A percentile compares a stretch with the other conserved stretches of the same genome.
Evolutionary conservation across 2,113 vertebrate genomes (phyloP).

Genomic region (Catharus fuscescens): DNA sequence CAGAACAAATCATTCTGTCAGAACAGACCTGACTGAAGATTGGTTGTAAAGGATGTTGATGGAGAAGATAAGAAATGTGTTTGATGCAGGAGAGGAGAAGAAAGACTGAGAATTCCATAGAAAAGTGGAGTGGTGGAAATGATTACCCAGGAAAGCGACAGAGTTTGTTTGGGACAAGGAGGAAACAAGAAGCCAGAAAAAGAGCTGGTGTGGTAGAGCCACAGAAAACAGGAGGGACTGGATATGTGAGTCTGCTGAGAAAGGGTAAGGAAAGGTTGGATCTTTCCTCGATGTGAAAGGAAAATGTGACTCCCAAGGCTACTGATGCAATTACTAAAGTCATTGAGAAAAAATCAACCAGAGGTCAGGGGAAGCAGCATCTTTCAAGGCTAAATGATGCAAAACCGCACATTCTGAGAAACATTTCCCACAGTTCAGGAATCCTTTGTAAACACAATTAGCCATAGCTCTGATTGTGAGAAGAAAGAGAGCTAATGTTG

Average conservation of each 20-base stretch:
- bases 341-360: not conserved
- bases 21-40: not conserved
- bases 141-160: not conserved
- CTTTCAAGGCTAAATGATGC: conserved; percentile 47
- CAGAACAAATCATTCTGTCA: not conserved
- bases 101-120: not conserved
- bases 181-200: not conserved
- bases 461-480: not conserved
- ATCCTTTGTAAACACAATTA: conserved; percentile 14
- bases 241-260: not conserved
- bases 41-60: not conserved
- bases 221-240: not conserved
- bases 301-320: conserved; percentile 26
- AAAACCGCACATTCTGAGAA: not conserved
- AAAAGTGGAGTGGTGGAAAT: not conserved
- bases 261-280: conserved; percentile 1
- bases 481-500: not conserved
- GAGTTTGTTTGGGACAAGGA: not conserved
- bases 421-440: conserved; percentile 39
- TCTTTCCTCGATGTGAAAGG: conserved; percentile 17
- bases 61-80: not conserved
- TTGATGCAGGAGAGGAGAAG: not conserved
- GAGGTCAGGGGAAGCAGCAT: conserved; percentile 38
- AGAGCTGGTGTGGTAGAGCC: not conserved
- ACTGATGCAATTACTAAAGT: conserved; percentile 11